Conservation (phyloP, 92 coral and sea anemone species). For the Umimayanthus chanpuru region DNA sequence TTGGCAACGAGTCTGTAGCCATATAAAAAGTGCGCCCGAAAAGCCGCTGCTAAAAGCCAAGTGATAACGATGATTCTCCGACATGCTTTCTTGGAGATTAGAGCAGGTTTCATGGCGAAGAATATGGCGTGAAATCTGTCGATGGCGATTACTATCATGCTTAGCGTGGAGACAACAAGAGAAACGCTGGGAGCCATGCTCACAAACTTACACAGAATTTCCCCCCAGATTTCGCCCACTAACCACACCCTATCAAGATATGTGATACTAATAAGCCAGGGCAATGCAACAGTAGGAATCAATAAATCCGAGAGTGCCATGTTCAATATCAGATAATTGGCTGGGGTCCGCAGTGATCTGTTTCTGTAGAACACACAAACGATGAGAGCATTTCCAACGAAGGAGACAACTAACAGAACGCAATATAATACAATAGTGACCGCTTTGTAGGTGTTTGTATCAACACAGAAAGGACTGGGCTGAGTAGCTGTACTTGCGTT, state of each 20-base stretch:
- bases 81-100: conserved; percentile 22
- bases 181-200: conserved; percentile 13
- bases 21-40: conserved; percentile 39
- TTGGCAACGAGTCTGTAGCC: conserved; percentile 30
- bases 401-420: not conserved
- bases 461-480: conserved; percentile 32
- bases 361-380: conserved; percentile 17
- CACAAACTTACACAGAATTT: conserved; percentile 18
- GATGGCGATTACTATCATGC: conserved; percentile 34
- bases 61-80: conserved; percentile 12
- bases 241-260: conserved; percentile 16
- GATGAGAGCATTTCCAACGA: conserved; percentile 12
- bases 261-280: conserved; percentile 30
- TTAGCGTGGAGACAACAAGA: conserved; percentile 27
- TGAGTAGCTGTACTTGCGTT: not conserved
- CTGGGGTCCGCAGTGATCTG: conserved; percentile 27
- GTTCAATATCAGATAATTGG: conserved; percentile 28
- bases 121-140: conserved; percentile 38
- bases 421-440: conserved; percentile 13
- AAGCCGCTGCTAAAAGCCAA: conserved; percentile 13
- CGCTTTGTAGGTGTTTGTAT: conserved; percentile 10
- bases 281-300: conserved; percentile 6
- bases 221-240: conserved; percentile 17
- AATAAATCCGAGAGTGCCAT: conserved; percentile 36
- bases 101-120: conserved; percentile 37